A percentile compares a stretch with the other conserved stretches of the same genome.
phyloP scores from a whole-genome alignment of 2,113 vertebrate genomes.

The Climacteris rufus region DNA sequence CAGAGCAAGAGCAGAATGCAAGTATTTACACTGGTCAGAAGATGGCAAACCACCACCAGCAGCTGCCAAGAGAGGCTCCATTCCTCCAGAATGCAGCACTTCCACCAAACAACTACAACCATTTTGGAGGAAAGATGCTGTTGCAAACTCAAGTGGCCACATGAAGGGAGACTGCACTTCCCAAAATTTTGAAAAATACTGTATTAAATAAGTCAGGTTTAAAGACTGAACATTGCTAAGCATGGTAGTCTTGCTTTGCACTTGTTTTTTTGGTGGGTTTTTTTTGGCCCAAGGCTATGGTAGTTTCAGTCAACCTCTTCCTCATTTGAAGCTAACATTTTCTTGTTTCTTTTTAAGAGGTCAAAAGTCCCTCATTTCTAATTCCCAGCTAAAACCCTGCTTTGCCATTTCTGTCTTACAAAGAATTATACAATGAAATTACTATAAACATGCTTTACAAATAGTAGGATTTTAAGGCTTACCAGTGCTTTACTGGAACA shows the following conservation, averaged over 20 bases:
- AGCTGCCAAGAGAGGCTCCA: neutral
- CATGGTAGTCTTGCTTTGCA: neutral
- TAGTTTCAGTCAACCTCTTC: neutral
- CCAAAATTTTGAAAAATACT: neutral
- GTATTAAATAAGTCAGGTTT: neutral
- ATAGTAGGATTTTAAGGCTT: neutral
- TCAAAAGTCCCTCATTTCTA: neutral
- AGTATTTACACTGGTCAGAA: neutral
- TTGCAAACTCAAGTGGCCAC: accelerated
- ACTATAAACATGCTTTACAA: neutral
- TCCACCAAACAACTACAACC: neutral
- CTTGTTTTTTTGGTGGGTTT: neutral
- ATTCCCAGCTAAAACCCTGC: neutral
- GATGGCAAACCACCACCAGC: neutral
- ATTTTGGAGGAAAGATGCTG: neutral
- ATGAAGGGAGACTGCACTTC: neutral
- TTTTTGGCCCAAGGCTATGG: neutral
- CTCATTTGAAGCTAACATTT: neutral
- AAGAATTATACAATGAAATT: neutral
- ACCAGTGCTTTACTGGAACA: neutral
- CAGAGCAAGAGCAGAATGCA: neutral
- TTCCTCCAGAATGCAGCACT: neutral
- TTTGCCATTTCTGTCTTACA: neutral
- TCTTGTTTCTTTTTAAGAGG: neutral
- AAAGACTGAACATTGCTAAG: neutral